Base-by-base conservation (phyloP, 2,888 invertebrate species). In the Ochropleura plecta region DNA sequence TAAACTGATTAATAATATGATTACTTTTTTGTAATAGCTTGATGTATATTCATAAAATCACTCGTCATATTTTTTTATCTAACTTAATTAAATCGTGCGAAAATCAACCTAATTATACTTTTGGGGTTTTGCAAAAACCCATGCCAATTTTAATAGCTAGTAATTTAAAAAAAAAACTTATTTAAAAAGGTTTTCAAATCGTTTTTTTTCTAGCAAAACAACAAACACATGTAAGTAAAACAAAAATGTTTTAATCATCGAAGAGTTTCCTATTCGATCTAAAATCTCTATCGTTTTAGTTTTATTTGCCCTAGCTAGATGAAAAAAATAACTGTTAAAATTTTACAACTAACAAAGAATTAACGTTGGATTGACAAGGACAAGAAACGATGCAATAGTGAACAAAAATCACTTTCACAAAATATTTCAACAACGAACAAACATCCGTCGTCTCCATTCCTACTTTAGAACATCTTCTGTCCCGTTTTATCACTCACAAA, bases 401-500 rank as follows among this genome's bases (percentile, higher is more conserved):
- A 18, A 67, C 1, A 68, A 72, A 71, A 78, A 75, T 53, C 62
- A 70, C 51, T 59, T 67, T 70, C 67, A 64, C 51, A 78, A 74
- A 81, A 81, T 53, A 66, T 42, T 73, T 16, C 0, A 10, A 51
- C 63, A 42, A 16, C 0, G n/a, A 62, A 65, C 51, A 59, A 66
- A 63, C 10, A 66, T 62, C 30, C n/a, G 62, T 59, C 91, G 73
- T 78, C 94, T 95, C 95, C 80, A 92, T 78, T 48, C 70, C 73
- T 69, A 73, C 62, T 42, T 9, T 73, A 74, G 87, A 89, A 88
- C 90, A 88, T 90, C 83, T 78, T 84, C 87, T 78, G 73, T 96
- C 94, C 86, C 94, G 76, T 91, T 95, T 93, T 73, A 86, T 82
- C 85, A 87, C 81, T 79, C 84, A 73, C 87, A 91, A 93, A 93